phyloP scores from a whole-genome alignment of 2,888 invertebrate genomes.

The Zaprionus bogoriensis region DNA sequence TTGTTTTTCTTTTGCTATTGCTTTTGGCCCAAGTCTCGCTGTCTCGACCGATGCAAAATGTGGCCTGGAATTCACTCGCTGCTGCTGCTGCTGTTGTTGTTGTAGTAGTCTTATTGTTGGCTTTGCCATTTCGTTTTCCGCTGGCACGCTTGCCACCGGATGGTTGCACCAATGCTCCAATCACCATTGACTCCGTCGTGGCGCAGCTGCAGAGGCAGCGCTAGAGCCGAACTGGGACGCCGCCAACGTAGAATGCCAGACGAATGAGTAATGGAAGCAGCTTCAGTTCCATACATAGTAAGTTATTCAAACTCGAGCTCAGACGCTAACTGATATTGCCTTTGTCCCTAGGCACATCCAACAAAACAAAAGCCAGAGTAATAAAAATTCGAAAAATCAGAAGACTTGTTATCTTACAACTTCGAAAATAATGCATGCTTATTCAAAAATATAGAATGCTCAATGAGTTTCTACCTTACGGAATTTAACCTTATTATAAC shows the following conservation, averaged over 20 bases:
- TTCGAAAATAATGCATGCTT: too few species aligned
- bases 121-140: slow-evolving; percentile 55
- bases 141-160: slow-evolving; percentile 39
- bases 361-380: not conserved
- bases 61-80: slow-evolving; percentile 54
- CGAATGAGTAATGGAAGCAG: slow-evolving; percentile 46
- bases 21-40: not conserved
- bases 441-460: too few species aligned
- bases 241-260: slow-evolving; percentile 55
- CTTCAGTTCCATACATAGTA: slow-evolving; percentile 9
- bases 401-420: not conserved
- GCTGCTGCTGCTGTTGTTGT: slow-evolving; percentile 21
- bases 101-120: slow-evolving; percentile 36
- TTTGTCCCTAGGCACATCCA: not conserved
- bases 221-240: slow-evolving; percentile 54
- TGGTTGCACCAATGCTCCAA: slow-evolving; percentile 44
- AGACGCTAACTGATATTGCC: not conserved
- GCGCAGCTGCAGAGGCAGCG: slow-evolving; percentile 38
- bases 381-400: not conserved
- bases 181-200: slow-evolving; percentile 12
- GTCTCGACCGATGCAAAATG: slow-evolving; percentile 30
- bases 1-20: not conserved
- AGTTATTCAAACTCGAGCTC: not conserved
- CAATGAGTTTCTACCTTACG: too few species aligned
- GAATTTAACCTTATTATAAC: too few species aligned